phyloP scores from a whole-genome alignment of 2,797 vertebrate species.

The Cryptoblepharus egeriae region DNA sequence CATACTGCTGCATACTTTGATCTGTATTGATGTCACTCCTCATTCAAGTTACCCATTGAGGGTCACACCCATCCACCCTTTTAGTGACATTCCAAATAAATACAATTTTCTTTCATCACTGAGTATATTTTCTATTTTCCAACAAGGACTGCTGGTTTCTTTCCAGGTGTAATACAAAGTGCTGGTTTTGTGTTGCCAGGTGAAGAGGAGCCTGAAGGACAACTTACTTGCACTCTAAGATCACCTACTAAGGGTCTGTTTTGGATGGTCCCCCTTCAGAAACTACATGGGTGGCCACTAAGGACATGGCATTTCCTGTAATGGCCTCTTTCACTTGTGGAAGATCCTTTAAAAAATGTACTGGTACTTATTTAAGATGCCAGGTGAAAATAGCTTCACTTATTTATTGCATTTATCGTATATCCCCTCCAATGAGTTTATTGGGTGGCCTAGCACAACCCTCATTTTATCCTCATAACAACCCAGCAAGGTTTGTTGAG shows the following conservation, averaged over 20 bases:
- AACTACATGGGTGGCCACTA: not conserved
- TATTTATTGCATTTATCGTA: not conserved
- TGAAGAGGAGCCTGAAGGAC: too few relatives aligned
- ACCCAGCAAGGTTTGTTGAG: too few relatives aligned
- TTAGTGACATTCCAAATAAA: too few relatives aligned
- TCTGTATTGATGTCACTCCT: too few relatives aligned
- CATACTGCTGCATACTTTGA: too few relatives aligned
- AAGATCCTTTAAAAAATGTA: not conserved
- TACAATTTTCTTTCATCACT: not conserved
- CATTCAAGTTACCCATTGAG: too few relatives aligned
- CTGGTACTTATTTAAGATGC: not conserved
- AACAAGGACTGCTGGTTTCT: not conserved
- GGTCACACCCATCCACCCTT: too few relatives aligned
- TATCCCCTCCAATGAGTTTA: not conserved
- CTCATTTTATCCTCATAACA: too few relatives aligned
- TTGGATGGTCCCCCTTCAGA: not conserved
- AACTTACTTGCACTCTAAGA: not conserved
- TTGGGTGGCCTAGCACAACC: not conserved
- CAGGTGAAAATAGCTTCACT: not conserved
- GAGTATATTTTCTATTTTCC: not conserved
- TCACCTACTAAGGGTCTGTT: not conserved
- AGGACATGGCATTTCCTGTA: not conserved
- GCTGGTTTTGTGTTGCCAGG: not conserved
- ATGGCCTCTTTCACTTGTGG: not conserved
- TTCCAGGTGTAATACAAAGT: not conserved